Conservation (phyloP, 1,140 invertebrate genomes). For the Armadillidium nasatum region DNA sequence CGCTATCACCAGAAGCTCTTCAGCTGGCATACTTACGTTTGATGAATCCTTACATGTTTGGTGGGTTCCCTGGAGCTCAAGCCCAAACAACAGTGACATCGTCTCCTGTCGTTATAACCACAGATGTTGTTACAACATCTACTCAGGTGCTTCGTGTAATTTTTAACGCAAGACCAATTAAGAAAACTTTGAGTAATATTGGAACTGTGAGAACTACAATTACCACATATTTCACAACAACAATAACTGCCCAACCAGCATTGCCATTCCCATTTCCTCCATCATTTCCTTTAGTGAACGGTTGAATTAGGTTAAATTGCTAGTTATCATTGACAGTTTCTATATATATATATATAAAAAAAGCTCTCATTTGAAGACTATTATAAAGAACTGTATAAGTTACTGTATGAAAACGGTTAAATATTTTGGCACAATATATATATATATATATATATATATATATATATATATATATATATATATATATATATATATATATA, state of each 20-base stretch:
- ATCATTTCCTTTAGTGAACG: too few species aligned
- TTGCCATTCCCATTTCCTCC: conserved; percentile 17
- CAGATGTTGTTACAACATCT: conserved; percentile 70
- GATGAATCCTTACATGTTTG: conserved; percentile 58
- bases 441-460: too few species aligned
- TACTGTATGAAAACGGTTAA: too few species aligned
- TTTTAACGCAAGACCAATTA: conserved; percentile 80
- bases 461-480: too few species aligned
- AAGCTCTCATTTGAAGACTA: too few species aligned
- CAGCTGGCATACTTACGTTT: conserved; percentile 66
- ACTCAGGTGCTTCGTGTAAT: conserved; percentile 77
- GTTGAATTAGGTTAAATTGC: too few species aligned
- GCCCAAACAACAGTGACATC: conserved; percentile 72
- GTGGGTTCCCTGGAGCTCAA: conserved; percentile 51
- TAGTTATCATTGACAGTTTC: too few species aligned
- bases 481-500: too few species aligned
- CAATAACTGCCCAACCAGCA: conserved; percentile 63
- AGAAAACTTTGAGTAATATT: conserved; percentile 79
- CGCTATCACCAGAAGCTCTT: conserved; percentile 58
- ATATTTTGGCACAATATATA: too few species aligned
- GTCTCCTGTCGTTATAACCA: conserved; percentile 72
- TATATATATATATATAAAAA: too few species aligned
- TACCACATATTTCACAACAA: conserved; percentile 73
- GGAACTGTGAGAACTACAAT: conserved; percentile 73
- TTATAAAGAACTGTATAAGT: too few species aligned